A percentile compares a stretch with the other conserved stretches of the same genome.
Conservation (phyloP, 2,797 vertebrate genomes). For the Petrocephalus schoutedeni region DNA sequence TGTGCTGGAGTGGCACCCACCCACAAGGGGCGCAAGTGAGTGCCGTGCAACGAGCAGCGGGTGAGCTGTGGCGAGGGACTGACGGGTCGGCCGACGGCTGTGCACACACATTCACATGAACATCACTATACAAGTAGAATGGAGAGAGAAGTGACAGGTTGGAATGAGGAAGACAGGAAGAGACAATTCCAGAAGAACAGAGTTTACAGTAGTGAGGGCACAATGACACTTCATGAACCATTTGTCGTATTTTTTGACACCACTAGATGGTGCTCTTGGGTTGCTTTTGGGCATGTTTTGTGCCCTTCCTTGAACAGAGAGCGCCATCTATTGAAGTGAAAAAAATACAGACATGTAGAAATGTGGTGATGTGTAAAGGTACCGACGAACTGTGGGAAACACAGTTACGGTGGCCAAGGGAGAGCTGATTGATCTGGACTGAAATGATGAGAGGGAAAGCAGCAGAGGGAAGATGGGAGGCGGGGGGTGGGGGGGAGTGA, state of each 20-base stretch:
- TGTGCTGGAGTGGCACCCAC: constrained; percentile 9
- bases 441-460: background rate
- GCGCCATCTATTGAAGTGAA: background rate
- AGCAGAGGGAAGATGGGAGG: background rate
- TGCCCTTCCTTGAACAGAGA: background rate
- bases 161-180: constrained; percentile 2
- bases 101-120: constrained; percentile 46
- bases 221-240: background rate
- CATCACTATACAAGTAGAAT: constrained; percentile 57
- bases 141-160: constrained; percentile 39
- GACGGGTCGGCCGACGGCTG: constrained; percentile 40
- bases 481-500: background rate
- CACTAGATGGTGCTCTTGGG: background rate
- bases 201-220: background rate
- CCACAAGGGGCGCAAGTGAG: background rate
- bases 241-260: background rate
- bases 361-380: background rate
- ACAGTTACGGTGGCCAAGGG: background rate
- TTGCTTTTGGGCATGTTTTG: background rate
- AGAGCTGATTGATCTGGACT: background rate
- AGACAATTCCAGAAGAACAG: background rate
- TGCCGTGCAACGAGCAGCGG: background rate
- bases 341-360: background rate
- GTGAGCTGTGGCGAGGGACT: constrained; percentile 15
- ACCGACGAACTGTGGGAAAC: background rate